Percentiles rank a stretch among this genome's conserved stretches.
phyloP scores from a whole-genome alignment of 2,797 vertebrate species.

The Lacerta viridis region DNA sequence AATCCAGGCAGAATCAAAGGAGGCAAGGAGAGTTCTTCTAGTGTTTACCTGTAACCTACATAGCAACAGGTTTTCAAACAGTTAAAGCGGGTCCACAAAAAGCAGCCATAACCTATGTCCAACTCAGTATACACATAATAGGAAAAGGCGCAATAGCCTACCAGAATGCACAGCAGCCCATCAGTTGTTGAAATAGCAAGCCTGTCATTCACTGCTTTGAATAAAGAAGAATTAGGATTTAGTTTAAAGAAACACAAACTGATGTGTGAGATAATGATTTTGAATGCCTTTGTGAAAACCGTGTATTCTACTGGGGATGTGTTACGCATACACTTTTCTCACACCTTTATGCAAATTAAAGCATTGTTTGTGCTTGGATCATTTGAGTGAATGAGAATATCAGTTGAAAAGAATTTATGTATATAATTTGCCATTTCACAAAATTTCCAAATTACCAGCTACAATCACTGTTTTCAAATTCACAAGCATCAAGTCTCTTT shows the following conservation, averaged over 20 bases:
- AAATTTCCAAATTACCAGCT: neutral
- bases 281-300: neutral
- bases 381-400: neutral
- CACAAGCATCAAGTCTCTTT: conserved; percentile 4
- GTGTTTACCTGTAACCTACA: neutral
- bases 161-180: neutral
- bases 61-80: neutral
- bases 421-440: conserved; percentile 3
- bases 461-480: conserved; percentile 11
- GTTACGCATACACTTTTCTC: neutral
- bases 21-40: neutral
- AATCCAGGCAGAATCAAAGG: neutral
- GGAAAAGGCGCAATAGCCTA: neutral
- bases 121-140: neutral
- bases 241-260: neutral
- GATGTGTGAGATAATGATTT: neutral
- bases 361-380: neutral
- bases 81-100: neutral
- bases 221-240: neutral
- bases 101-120: neutral
- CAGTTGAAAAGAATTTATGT: neutral
- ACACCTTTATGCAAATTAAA: neutral
- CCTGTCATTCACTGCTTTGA: neutral
- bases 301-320: neutral
- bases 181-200: neutral